phyloP scores from a whole-genome alignment of 2,888 invertebrate species.

The Phyto melanocephala region DNA sequence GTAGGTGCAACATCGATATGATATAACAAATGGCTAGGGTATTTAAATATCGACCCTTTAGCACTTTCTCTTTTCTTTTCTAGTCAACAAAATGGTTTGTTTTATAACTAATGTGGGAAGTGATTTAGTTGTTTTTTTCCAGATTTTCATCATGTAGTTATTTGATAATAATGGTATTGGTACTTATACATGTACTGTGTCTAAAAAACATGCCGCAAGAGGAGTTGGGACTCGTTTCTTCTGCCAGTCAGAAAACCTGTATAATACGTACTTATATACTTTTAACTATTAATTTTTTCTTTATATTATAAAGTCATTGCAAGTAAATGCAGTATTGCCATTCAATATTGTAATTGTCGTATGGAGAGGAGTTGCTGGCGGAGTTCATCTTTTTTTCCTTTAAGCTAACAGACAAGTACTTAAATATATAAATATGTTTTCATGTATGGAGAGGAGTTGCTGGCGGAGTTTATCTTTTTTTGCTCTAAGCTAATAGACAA shows the following conservation, averaged over 20 bases:
- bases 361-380: slow-evolving; percentile 5
- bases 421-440: neutral
- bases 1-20: too few species aligned
- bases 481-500: neutral
- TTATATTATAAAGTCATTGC: slow-evolving; percentile 53
- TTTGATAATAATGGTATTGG: slow-evolving; percentile 17
- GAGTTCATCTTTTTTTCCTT: slow-evolving; percentile 33
- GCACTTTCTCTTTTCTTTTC: neutral
- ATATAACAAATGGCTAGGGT: too few species aligned
- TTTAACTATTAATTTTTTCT: slow-evolving; percentile 13
- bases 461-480: slow-evolving; percentile 35
- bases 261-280: neutral
- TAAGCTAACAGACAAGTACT: neutral
- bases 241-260: neutral
- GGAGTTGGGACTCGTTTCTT: slow-evolving; percentile 10
- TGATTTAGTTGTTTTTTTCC: slow-evolving; percentile 26
- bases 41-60: neutral
- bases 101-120: slow-evolving; percentile 32
- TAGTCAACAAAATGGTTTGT: neutral
- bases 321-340: slow-evolving; percentile 56
- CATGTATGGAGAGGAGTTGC: neutral
- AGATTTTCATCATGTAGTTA: slow-evolving; percentile 12
- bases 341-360: slow-evolving; percentile 38
- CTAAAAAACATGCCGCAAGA: slow-evolving; percentile 28
- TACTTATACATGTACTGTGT: neutral